A percentile compares a stretch with the other conserved stretches of the same genome.
Conservation (phyloP, 2,113 vertebrate species). For the Pelecanoides urinatrix region DNA sequence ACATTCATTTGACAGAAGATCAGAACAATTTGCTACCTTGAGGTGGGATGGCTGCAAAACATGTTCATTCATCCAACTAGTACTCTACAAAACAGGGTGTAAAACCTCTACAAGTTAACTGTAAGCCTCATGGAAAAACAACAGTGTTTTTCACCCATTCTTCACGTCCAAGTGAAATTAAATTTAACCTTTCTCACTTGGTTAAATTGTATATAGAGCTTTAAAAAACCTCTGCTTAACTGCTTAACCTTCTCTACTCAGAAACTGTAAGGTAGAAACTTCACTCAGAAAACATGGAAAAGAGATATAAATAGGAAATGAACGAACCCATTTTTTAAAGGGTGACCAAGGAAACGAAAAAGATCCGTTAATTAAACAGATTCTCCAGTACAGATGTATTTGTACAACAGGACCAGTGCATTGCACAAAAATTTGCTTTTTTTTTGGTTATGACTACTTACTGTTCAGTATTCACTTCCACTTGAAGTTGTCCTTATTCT, state of each 20-base stretch:
- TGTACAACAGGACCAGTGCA: background rate
- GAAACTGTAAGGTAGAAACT: background rate
- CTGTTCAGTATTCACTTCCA: background rate
- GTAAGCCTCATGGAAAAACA: background rate
- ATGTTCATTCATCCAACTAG: background rate
- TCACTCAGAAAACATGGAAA: background rate
- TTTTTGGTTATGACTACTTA: background rate
- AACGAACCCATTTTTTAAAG: background rate
- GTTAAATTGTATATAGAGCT: background rate
- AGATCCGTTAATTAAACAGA: background rate
- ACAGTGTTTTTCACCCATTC: background rate
- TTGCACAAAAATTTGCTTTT: background rate
- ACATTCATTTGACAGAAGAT: background rate
- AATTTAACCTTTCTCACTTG: background rate
- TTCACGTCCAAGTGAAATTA: background rate
- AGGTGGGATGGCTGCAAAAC: background rate
- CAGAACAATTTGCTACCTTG: background rate
- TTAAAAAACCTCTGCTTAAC: background rate
- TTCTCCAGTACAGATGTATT: background rate
- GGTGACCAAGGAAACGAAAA: background rate
- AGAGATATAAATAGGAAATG: background rate
- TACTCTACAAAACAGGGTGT: background rate
- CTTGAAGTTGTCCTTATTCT: background rate
- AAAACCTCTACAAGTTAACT: background rate
- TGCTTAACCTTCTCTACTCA: background rate